Evolutionary conservation across 1,140 invertebrate genomes (phyloP).

Genomic region (Drosophila lacertosa): DNA sequence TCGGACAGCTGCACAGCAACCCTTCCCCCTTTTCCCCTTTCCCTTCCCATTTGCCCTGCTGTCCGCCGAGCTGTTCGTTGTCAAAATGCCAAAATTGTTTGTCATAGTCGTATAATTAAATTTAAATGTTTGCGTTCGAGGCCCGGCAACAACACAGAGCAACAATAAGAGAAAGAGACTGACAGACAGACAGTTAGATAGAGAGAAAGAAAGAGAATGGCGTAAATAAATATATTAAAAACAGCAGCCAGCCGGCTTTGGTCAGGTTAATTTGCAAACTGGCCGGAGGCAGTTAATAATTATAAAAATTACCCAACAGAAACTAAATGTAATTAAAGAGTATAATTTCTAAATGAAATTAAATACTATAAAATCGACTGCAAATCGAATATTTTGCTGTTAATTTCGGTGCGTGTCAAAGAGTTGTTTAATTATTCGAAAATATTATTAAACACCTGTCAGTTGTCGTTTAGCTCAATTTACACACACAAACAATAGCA

Average conservation of each 20-base stretch:
- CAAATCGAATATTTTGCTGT: not conserved
- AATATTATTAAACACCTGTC: conserved; percentile 23
- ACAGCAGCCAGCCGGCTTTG: not conserved
- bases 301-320: conserved; percentile 16
- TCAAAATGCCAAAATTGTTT: conserved; percentile 81
- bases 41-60: not conserved
- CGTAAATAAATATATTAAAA: not conserved
- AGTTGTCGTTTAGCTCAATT: not conserved
- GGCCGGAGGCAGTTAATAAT: conserved; percentile 1
- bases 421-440: not conserved
- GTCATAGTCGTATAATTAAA: conserved; percentile 81
- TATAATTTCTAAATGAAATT: not conserved
- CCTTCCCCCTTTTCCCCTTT: not conserved
- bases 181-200: not conserved
- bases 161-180: not conserved
- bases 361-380: not conserved
- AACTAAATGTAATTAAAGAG: not conserved
- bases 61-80: conserved; percentile 29
- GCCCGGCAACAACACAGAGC: conserved; percentile 52
- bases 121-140: conserved; percentile 71
- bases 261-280: conserved; percentile 7
- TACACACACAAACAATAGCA: not conserved
- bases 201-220: too few relatives aligned
- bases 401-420: not conserved
- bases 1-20: not conserved